Conservation (phyloP, 2,113 vertebrate species). For the Etia nguti region DNA sequence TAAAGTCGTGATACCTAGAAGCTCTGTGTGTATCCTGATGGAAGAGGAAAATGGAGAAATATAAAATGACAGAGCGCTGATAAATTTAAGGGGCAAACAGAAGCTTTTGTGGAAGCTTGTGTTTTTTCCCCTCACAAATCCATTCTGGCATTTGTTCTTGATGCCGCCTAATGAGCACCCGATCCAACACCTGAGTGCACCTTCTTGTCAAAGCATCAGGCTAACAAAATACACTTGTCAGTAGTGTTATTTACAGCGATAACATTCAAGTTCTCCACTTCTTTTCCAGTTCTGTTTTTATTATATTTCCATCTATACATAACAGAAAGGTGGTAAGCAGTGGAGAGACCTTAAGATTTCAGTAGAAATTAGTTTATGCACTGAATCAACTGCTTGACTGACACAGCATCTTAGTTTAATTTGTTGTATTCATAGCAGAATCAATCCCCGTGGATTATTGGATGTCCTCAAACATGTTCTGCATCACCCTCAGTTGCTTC, state of each 20-base stretch:
- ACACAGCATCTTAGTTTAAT: not conserved
- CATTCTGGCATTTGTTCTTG: not conserved
- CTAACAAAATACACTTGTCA: not conserved
- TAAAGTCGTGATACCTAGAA: not conserved
- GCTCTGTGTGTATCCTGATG: not conserved
- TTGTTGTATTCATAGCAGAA: not conserved
- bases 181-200: not conserved
- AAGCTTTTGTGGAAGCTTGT: slow-evolving; percentile 1
- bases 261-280: not conserved
- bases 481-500: not conserved
- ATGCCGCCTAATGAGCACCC: not conserved
- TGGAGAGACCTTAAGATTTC: not conserved
- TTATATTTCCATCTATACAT: not conserved
- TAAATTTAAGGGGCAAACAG: not conserved
- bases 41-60: not conserved
- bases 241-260: not conserved
- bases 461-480: not conserved
- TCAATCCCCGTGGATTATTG: not conserved
- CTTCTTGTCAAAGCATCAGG: not conserved
- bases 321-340: not conserved
- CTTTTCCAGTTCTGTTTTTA: not conserved
- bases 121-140: not conserved
- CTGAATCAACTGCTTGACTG: not conserved
- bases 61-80: not conserved
- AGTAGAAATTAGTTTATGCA: not conserved